Evolutionary conservation across 2,113 vertebrate genomes (phyloP), one percentile per base, ranked within the genome.

Genomic region (Notiomystis cincta): DNA sequence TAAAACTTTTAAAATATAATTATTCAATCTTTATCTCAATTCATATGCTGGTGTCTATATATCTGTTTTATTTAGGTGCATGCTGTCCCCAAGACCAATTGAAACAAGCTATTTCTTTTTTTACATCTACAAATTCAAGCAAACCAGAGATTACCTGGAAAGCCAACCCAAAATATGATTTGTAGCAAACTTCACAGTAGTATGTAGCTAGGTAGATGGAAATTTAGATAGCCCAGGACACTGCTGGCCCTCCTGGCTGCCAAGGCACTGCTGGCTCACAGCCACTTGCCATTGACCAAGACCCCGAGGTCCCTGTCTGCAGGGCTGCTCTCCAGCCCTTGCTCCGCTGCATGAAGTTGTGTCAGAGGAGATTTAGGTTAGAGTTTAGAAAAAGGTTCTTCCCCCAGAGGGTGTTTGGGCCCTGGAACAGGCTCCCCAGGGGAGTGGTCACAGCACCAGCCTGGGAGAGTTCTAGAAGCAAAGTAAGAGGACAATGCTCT

Each of bases 261-360:
- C 69, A 67, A 30, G 38, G 40, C 17, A 31, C 30, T 67, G 24
- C n/a, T 69, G 47, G 37, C n/a, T 69, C 61, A 13, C 2, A 8
- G 9, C 14, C 37, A 51, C 19, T 44, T 42, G 35, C 13, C 20
- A 25, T 10, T 1, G 0, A 8, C 40, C 48, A 33, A 51, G 37
- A 73, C 23, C 15, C 5, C 1, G 0, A 31, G 25, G 47, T 30
- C 11, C 11, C 6, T 47, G 54, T 35, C 47, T 13, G 1, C 2
- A 1, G 17, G 4, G 4, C 62, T 61, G 8, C 42, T 54, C 22
- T 60, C 40, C 40, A 47, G 14, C 9, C 21, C 47, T 13, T 27
- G 24, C 15, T 61, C 54, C 40, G 6, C 15, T 35, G 24, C 9
- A 40, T 22, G 30, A 47, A 13, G 14, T 3, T 54, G 38, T 47